Evolutionary conservation across 2,113 vertebrate genomes (phyloP).

Genomic region (Dissostichus mawsoni): DNA sequence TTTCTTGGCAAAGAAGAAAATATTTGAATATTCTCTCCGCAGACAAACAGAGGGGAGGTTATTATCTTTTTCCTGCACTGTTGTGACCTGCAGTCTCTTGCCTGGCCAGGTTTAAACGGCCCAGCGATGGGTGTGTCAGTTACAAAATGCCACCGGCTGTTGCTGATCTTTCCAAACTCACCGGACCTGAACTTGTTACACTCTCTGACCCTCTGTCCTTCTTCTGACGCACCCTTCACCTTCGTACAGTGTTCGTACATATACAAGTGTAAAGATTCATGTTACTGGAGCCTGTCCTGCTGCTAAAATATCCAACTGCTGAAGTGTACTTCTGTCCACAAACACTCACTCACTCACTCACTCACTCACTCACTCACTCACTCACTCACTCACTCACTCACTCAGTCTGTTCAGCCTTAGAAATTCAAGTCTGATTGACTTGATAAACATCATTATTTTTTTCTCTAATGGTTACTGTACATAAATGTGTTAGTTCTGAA

Average conservation of each 20-base stretch:
- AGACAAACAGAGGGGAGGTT: slow-evolving; percentile 29
- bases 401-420: neutral
- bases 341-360: slow-evolving; percentile 18
- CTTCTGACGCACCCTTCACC: slow-evolving; percentile 22
- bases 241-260: slow-evolving; percentile 21
- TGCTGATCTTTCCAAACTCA: slow-evolving; percentile 50
- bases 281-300: slow-evolving; percentile 32
- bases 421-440: slow-evolving; percentile 16
- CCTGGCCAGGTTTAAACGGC: slow-evolving; percentile 75
- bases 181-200: slow-evolving; percentile 61
- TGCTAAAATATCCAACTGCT: slow-evolving; percentile 27
- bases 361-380: slow-evolving; percentile 1
- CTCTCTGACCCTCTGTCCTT: slow-evolving; percentile 34
- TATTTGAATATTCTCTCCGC: slow-evolving; percentile 27
- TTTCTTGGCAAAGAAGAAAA: slow-evolving; percentile 17
- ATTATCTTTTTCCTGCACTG: slow-evolving; percentile 41
- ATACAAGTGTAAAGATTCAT: slow-evolving; percentile 26
- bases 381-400: slow-evolving; percentile 4
- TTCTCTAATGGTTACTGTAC: slow-evolving; percentile 36
- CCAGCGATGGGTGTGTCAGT: slow-evolving; percentile 61
- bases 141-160: slow-evolving; percentile 53
- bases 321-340: slow-evolving; percentile 11
- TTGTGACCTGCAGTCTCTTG: slow-evolving; percentile 74
- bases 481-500: slow-evolving; percentile 33
- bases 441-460: slow-evolving; percentile 26